A percentile compares a stretch with the other conserved stretches of the same genome.
Conservation (phyloP, 2,888 invertebrate species). For the Chorisops tibialis region DNA sequence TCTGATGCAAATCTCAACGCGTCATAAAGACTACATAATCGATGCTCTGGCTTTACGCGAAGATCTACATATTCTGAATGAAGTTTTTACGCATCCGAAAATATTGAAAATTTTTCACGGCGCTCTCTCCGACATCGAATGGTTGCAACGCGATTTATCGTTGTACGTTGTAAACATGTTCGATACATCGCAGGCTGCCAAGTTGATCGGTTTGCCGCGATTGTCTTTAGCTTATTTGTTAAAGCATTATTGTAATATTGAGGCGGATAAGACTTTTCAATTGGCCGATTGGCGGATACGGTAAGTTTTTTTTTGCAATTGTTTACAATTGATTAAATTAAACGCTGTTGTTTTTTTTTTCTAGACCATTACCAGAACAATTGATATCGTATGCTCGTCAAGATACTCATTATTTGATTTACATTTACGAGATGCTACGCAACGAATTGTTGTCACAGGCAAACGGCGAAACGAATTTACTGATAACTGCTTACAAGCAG, state of each 20-base stretch:
- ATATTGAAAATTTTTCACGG: constrained; percentile 95
- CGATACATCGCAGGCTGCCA: constrained; percentile 89
- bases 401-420: constrained; percentile 93
- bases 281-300: constrained; percentile 92
- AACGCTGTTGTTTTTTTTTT: too few relatives aligned
- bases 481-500: constrained; percentile 68
- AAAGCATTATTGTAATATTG: constrained; percentile 70
- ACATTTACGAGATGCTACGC: constrained; percentile 77
- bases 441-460: constrained; percentile 68
- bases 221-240: constrained; percentile 77
- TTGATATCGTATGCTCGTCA: constrained; percentile 81
- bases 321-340: neutral
- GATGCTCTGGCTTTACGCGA: constrained; percentile 83
- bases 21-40: constrained; percentile 76
- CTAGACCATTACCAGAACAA: constrained; percentile 77
- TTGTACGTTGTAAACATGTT: constrained; percentile 96
- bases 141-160: constrained; percentile 94
- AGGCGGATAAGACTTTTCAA: constrained; percentile 87
- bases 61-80: constrained; percentile 77
- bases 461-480: constrained; percentile 61
- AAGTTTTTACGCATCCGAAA: constrained; percentile 83
- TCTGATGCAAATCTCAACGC: constrained; percentile 89
- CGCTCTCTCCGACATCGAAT: constrained; percentile 79
- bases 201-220: constrained; percentile 65
- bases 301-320: constrained; percentile 42